phyloP scores from a whole-genome alignment of 2,113 vertebrate genomes.

The Notechis scutatus region DNA sequence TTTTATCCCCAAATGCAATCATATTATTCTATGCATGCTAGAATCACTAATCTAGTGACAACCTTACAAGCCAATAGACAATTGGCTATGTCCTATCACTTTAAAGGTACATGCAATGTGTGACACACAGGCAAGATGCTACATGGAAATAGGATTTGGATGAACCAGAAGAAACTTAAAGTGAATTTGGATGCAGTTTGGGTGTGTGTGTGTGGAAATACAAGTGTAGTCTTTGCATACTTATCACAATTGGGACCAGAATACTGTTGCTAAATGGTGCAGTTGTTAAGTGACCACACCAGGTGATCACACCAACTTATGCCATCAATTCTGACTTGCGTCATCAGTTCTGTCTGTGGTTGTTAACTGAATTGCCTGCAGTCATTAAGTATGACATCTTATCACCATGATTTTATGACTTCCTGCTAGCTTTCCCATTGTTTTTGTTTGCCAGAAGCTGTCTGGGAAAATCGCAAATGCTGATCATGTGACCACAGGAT shows the following conservation, averaged over 20 bases:
- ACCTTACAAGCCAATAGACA: background rate
- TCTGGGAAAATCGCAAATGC: background rate
- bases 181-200: background rate
- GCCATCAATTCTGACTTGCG: background rate
- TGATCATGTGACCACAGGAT: background rate
- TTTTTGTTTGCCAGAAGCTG: background rate
- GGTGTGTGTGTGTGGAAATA: accelerated
- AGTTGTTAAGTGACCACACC: background rate
- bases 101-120: background rate
- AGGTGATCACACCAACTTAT: background rate
- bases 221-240: background rate
- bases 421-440: background rate
- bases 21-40: background rate
- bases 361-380: background rate
- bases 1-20: background rate
- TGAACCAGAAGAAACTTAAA: background rate
- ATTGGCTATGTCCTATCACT: background rate
- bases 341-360: background rate
- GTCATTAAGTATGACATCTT: background rate
- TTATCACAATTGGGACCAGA: background rate
- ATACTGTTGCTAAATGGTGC: background rate
- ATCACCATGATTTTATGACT: background rate
- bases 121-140: background rate
- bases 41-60: background rate
- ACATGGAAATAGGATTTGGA: background rate